Percentiles rank a stretch among this genome's conserved stretches.
phyloP scores from a whole-genome alignment of 2,113 vertebrate species.

The Xyrauchen texanus region DNA sequence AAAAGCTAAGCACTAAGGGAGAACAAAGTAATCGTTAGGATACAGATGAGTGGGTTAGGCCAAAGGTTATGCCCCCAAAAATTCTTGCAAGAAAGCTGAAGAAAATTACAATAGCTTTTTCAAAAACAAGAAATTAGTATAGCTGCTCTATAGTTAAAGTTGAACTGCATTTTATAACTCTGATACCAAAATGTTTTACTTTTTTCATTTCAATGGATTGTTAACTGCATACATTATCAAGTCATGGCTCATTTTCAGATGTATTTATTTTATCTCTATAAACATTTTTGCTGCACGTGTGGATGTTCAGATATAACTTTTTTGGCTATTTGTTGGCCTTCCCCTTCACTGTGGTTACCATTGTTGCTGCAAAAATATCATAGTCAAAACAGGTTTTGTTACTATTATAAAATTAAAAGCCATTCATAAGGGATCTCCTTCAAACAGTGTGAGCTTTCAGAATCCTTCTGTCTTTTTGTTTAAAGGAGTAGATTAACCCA shows the following conservation, averaged over 20 bases:
- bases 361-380: too few species aligned
- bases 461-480: too few species aligned
- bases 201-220: background rate
- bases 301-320: too few species aligned
- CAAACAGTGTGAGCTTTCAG: too few species aligned
- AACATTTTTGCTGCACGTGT: background rate
- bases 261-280: background rate
- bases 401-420: too few species aligned
- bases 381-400: too few species aligned
- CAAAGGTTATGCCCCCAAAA: background rate
- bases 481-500: too few species aligned
- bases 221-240: background rate
- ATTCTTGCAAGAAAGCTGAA: background rate
- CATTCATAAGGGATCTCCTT: too few species aligned
- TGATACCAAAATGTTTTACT: slow-evolving; percentile 1
- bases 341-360: too few species aligned
- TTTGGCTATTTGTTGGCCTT: too few species aligned
- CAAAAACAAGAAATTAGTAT: background rate
- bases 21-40: background rate
- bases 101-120: background rate
- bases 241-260: background rate
- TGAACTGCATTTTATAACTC: background rate
- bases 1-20: background rate
- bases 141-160: background rate
- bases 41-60: background rate